Evolutionary conservation across 2,888 invertebrate genomes (phyloP).

Genomic region (Magallana nippona): DNA sequence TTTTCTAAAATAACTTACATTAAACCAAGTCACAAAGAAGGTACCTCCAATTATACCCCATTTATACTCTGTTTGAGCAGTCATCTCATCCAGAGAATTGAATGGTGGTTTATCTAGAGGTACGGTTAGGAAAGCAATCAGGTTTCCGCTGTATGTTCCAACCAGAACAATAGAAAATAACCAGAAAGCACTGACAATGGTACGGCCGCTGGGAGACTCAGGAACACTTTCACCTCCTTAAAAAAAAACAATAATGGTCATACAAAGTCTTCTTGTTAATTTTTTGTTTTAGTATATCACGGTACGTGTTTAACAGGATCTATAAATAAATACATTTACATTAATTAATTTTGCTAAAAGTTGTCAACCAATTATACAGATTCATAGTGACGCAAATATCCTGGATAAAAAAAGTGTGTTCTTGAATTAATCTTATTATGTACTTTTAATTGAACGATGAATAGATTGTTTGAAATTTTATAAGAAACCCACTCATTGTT

Average conservation of each 20-base stretch:
- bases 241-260: background rate
- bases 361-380: too few species aligned
- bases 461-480: too few species aligned
- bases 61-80: constrained; percentile 59
- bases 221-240: constrained; percentile 67
- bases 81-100: constrained; percentile 61
- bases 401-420: too few species aligned
- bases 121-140: constrained; percentile 76
- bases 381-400: too few species aligned
- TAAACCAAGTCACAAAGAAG: constrained; percentile 59
- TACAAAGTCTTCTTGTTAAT: background rate
- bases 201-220: constrained; percentile 64
- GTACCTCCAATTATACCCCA: constrained; percentile 69
- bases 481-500: too few species aligned
- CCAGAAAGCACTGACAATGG: constrained; percentile 69
- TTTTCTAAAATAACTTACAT: constrained; percentile 54
- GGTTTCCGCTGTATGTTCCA: constrained; percentile 76
- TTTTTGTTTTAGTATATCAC: background rate
- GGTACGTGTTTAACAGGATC: too few species aligned
- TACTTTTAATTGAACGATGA: too few species aligned
- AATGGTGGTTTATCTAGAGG: constrained; percentile 69
- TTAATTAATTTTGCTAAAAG: too few species aligned
- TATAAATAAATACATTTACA: too few species aligned
- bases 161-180: constrained; percentile 70
- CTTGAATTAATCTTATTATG: too few species aligned